phyloP scores from a whole-genome alignment of 2,797 vertebrate genomes.

The Rhinogobio ventralis region DNA sequence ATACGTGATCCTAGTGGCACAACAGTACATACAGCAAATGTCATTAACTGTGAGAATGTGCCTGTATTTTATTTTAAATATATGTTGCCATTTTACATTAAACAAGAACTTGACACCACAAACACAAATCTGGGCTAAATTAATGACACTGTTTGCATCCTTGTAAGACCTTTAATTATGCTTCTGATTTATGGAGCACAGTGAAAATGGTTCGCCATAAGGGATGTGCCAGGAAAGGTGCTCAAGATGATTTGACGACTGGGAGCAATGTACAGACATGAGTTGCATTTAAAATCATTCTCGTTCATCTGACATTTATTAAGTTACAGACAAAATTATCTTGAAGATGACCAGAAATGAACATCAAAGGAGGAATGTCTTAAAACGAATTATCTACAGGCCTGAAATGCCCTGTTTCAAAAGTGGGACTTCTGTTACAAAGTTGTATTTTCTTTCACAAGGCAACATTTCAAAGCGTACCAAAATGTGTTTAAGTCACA shows the following conservation, averaged over 20 bases:
- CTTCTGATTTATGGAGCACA: slow-evolving; percentile 24
- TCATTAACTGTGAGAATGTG: neutral
- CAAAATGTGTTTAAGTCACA: too few relatives aligned
- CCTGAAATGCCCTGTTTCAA: too few relatives aligned
- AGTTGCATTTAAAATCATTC: slow-evolving; percentile 22
- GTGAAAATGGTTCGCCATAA: slow-evolving; percentile 7
- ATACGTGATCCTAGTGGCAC: neutral
- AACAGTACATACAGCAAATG: neutral
- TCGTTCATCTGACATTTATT: slow-evolving; percentile 44
- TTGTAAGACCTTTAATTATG: slow-evolving; percentile 34
- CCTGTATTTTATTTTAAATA: slow-evolving; percentile 15
- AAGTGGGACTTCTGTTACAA: too few relatives aligned
- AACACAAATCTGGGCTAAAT: slow-evolving; percentile 22
- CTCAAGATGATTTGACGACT: slow-evolving; percentile 10
- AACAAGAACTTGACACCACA: slow-evolving; percentile 9
- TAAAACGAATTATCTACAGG: too few relatives aligned
- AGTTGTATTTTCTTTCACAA: too few relatives aligned
- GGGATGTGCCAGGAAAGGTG: slow-evolving; percentile 3
- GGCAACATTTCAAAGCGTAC: too few relatives aligned
- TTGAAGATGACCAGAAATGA: neutral
- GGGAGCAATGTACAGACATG: neutral
- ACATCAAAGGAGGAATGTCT: neutral
- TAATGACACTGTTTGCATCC: slow-evolving; percentile 19
- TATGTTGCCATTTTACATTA: slow-evolving; percentile 3
- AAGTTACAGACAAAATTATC: slow-evolving; percentile 7